A percentile compares a stretch with the other conserved stretches of the same genome.
These are phyloP conservation scores for Augochlora pura DNA, from an alignment of 1,140 invertebrate genomes.

Conservation along the genomic window DNA sequence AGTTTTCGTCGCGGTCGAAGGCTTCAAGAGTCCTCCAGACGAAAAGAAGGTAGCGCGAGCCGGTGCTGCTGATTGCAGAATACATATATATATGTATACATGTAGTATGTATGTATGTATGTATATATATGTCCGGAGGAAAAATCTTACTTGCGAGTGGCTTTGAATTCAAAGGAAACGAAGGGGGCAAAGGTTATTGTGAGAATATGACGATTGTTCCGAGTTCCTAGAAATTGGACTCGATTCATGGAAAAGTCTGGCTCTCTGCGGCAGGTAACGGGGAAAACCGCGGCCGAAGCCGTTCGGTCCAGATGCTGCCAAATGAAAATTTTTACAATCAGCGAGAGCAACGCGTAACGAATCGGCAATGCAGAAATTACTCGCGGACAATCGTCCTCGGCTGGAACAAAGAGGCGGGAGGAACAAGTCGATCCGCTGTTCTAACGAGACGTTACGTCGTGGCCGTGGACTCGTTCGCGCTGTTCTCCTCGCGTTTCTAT, in stretches of 20 bases:
- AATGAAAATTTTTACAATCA: conserved; percentile 38
- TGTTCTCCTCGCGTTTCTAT: too few relatives aligned
- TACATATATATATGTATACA: background rate
- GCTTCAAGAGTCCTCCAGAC: background rate
- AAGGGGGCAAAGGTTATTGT: conserved; percentile 16
- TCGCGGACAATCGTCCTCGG: background rate
- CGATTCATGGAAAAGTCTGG: conserved; percentile 10
- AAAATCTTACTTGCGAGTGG: conserved; percentile 1
- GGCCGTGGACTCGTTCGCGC: too few relatives aligned
- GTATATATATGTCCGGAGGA: background rate
- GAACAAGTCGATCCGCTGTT: too few relatives aligned
- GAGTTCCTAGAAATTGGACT: conserved; percentile 36
- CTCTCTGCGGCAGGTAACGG: conserved; percentile 24
- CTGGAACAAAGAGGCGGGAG: background rate
- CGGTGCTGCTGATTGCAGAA: background rate
- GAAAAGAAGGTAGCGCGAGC: background rate
- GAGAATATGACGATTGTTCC: conserved; percentile 23
- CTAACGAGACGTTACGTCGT: too few relatives aligned
- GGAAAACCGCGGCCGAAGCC: conserved; percentile 12
- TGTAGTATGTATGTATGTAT: too few relatives aligned
- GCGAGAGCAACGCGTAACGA: conserved; percentile 7
- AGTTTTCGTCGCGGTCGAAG: background rate
- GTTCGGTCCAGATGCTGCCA: conserved; percentile 35
- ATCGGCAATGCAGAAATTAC: background rate
- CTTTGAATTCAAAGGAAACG: conserved; percentile 26